A percentile compares a stretch with the other conserved stretches of the same genome.
Conservation (phyloP, 2,113 vertebrate genomes). For the Ancistrus triradiatus region DNA sequence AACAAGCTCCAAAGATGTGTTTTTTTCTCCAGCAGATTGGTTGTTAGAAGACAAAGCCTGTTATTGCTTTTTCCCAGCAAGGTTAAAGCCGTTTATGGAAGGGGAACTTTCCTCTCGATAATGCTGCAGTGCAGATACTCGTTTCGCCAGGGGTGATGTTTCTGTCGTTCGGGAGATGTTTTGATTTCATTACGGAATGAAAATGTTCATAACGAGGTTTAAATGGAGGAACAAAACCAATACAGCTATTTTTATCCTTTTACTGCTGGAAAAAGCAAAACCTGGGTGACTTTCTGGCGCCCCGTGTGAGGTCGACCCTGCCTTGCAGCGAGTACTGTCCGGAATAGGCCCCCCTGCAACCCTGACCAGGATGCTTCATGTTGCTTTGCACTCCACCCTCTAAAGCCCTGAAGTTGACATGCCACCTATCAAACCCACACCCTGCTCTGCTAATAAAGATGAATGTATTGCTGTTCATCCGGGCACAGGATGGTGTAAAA, state of each 20-base stretch:
- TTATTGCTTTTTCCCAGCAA: conserved; percentile 31
- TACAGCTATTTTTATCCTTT: no score
- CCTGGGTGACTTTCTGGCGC: no score
- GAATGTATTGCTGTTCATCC: conserved; percentile 8
- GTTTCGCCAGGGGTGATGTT: background rate
- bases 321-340: no score
- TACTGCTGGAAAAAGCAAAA: no score
- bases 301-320: no score
- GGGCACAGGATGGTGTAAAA: conserved; percentile 28
- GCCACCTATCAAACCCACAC: background rate
- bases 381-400: background rate
- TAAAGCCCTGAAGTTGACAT: background rate
- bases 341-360: no score
- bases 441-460: conserved; percentile 21
- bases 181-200: conserved; percentile 24
- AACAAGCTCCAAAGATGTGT: conserved; percentile 43
- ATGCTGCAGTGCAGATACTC: background rate
- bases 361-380: no score
- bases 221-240: no score
- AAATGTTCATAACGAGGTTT: conserved; percentile 28
- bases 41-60: conserved; percentile 38
- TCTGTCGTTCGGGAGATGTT: conserved; percentile 5
- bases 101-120: conserved; percentile 17
- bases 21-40: conserved; percentile 13
- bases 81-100: conserved; percentile 28